Conservation (phyloP, 2,797 vertebrate species). For the Odontamblyopus lacepedii region DNA sequence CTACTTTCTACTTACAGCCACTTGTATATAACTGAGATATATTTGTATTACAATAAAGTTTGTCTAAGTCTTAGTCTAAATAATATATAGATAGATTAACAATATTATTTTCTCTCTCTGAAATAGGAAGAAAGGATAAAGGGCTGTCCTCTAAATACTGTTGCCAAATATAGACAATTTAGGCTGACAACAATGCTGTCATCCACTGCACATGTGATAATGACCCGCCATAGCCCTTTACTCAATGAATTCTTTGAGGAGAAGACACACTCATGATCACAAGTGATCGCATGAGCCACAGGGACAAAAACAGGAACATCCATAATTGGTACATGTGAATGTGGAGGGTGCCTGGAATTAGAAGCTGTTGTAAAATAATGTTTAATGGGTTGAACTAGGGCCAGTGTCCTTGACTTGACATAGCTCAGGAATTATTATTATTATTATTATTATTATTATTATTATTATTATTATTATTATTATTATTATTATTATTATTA, state of each 20-base stretch:
- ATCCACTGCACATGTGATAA: constrained; percentile 48
- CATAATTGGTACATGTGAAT: background rate
- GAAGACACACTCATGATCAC: constrained; percentile 34
- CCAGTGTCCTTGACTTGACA: background rate
- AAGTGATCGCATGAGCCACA: constrained; percentile 30
- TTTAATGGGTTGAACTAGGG: constrained; percentile 2
- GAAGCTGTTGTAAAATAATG: background rate
- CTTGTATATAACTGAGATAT: too few species aligned
- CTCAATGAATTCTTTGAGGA: constrained; percentile 51
- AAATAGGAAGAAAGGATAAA: background rate
- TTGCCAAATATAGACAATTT: background rate
- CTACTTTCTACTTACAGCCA: too few species aligned
- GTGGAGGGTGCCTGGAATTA: background rate
- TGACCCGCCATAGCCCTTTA: constrained; percentile 17
- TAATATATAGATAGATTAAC: too few species aligned
- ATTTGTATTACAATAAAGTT: too few species aligned
- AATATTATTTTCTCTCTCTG: background rate
- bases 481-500: background rate
- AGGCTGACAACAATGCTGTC: constrained; percentile 21
- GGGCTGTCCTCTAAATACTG: background rate
- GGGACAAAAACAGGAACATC: constrained; percentile 4
- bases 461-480: background rate
- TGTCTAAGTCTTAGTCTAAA: too few species aligned
- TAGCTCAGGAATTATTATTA: background rate
- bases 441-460: background rate